Base-by-base conservation (phyloP, 2,888 invertebrate genomes). In the Megaustenia siamemsis region DNA sequence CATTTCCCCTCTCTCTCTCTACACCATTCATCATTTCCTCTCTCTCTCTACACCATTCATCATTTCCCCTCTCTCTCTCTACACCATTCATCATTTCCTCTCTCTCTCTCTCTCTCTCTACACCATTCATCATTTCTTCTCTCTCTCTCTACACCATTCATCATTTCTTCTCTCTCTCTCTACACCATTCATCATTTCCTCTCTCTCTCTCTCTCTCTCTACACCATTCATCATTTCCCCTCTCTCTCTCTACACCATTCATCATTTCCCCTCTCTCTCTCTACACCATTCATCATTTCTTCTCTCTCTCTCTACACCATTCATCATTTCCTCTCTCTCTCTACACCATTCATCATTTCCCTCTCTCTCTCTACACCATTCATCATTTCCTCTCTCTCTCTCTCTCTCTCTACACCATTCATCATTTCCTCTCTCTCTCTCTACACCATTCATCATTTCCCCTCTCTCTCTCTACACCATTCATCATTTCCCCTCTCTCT, bases 171-270 rank as follows among this genome's bases (percentile, higher is more conserved):
- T 8, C 56, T 56, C 3, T 21, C 56, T 21, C 56, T 56, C 24
- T 56, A 8, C 10, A 21, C 21, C 12, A 21, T 66, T 10, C 49
- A 18, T 49, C 12, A 8, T 10, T 49, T 10, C 49, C 12, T 49
- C 49, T 78, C 60, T 78, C 78, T 78, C 60, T 60, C 78, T 60
- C 35, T 60, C 78, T 78, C 60, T n/a, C n/a, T n/a, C n/a, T n/a
- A n/a, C n/a, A n/a, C n/a, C n/a, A n/a, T n/a, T n/a, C n/a, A n/a
- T n/a, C n/a, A n/a, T n/a, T n/a, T n/a, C 60, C 78, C 18, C 12
- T 49, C 49, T 49, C 12, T 49, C 49, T 49, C 12, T 49, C 49
- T 49, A 18, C 18, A 8, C 18, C 12, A 12, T 18, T 49, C n/a
- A 18, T 49, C 49, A 12, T 10, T 49, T n/a, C n/a, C 6, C 32